phyloP scores from a whole-genome alignment of 1,140 invertebrate species.

The Saccostrea cuccullata region DNA sequence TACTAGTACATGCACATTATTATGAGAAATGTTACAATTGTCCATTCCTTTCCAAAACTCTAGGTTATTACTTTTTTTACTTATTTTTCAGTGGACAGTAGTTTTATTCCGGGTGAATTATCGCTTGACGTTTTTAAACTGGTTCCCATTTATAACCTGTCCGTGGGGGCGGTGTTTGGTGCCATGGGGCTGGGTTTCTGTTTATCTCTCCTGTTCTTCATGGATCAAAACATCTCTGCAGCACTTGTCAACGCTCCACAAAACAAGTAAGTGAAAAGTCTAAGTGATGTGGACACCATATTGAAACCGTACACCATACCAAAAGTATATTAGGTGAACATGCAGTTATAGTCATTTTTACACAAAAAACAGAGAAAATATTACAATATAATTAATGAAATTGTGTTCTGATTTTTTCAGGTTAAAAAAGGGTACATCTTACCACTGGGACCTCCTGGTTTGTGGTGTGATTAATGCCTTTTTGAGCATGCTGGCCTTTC shows the following conservation, averaged over 20 bases:
- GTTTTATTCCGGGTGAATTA: slow-evolving; percentile 56
- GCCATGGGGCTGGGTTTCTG: slow-evolving; percentile 83
- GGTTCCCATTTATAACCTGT: slow-evolving; percentile 68
- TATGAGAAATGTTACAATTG: too few species aligned
- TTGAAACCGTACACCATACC: too few species aligned
- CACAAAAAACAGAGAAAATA: too few species aligned
- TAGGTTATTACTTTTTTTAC: not conserved
- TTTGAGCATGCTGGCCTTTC: slow-evolving; percentile 83
- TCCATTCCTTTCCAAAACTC: too few species aligned
- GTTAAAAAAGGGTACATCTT: slow-evolving; percentile 84
- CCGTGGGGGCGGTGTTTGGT: slow-evolving; percentile 79
- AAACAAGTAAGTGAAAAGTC: slow-evolving; percentile 79
- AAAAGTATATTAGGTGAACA: too few species aligned
- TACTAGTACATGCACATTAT: too few species aligned
- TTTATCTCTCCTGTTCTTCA: slow-evolving; percentile 84
- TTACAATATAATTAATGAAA: too few species aligned
- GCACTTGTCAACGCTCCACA: slow-evolving; percentile 85
- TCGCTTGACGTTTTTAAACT: slow-evolving; percentile 54
- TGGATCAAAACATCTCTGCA: slow-evolving; percentile 85
- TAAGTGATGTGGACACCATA: too few species aligned
- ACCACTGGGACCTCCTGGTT: slow-evolving; percentile 84
- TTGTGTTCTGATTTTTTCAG: slow-evolving; percentile 70
- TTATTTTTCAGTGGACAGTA: slow-evolving; percentile 64
- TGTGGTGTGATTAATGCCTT: slow-evolving; percentile 83
- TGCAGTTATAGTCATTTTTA: too few species aligned